Evolutionary conservation across 1,140 invertebrate species (phyloP).

Genomic region (Zaprionus vittiger): DNA sequence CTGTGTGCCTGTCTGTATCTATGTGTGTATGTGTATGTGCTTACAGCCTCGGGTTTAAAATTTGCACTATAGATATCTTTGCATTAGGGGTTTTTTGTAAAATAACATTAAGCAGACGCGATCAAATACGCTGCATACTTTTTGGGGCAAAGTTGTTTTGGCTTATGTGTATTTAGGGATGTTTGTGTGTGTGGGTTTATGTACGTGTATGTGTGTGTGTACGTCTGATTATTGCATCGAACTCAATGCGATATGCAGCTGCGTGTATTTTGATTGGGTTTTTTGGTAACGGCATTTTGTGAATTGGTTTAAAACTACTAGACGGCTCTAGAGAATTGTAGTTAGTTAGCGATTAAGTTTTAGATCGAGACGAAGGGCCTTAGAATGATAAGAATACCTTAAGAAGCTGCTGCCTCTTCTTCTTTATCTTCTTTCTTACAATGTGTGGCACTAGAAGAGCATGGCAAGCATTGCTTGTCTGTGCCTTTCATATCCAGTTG

Average conservation of each 20-base stretch:
- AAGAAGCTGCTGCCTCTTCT: constrained; percentile 33
- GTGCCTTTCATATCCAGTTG: constrained; percentile 66
- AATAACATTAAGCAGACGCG: constrained; percentile 21
- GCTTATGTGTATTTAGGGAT: background rate
- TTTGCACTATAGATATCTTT: constrained; percentile 52
- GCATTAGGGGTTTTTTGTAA: constrained; percentile 8
- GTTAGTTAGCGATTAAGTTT: constrained; percentile 20
- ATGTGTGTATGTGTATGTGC: constrained; percentile 34
- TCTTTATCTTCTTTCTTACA: constrained; percentile 1
- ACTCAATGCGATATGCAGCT: constrained; percentile 28
- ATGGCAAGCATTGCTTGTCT: too few species aligned
- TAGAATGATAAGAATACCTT: constrained; percentile 43
- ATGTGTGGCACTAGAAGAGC: background rate
- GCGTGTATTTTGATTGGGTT: constrained; percentile 3
- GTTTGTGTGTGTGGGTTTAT: constrained; percentile 11
- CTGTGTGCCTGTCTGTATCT: constrained; percentile 43
- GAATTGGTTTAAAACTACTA: constrained; percentile 73
- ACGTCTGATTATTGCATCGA: constrained; percentile 18
- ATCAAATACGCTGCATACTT: constrained; percentile 23
- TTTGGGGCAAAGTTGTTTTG: constrained; percentile 9
- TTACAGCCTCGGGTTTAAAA: constrained; percentile 43
- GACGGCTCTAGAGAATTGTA: constrained; percentile 53
- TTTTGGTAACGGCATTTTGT: constrained; percentile 40
- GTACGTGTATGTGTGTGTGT: constrained; percentile 19
- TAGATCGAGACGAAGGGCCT: constrained; percentile 47